phyloP scores from a whole-genome alignment of 1,140 invertebrate species.

The Bombus superbus region DNA sequence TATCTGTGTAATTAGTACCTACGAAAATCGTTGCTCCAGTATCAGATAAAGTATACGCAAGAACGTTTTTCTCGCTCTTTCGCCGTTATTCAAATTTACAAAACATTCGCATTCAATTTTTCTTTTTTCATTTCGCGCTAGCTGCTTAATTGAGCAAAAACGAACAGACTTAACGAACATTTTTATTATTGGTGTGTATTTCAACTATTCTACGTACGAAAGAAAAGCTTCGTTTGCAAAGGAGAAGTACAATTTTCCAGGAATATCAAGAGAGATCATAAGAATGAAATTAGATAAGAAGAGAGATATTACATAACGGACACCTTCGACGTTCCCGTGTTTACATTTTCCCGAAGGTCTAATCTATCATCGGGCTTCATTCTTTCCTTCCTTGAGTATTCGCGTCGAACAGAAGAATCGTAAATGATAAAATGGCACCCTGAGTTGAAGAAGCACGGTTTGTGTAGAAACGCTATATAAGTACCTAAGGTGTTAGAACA shows the following conservation, averaged over 20 bases:
- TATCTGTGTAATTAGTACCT: constrained; percentile 67
- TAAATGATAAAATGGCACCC: constrained; percentile 74
- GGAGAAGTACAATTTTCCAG: constrained; percentile 22
- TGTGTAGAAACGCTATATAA: constrained; percentile 44
- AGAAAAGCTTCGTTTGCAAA: constrained; percentile 23
- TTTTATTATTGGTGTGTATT: constrained; percentile 24
- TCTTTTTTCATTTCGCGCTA: constrained; percentile 33
- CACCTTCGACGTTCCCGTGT: not conserved
- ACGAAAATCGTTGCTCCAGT: constrained; percentile 41
- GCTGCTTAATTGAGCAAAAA: constrained; percentile 57
- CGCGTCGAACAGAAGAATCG: constrained; percentile 32
- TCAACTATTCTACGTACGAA: constrained; percentile 33
- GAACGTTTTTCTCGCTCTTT: constrained; percentile 32
- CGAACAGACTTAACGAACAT: constrained; percentile 24
- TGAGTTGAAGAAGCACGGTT: constrained; percentile 79
- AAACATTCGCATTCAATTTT: constrained; percentile 37
- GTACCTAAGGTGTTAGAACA: constrained; percentile 29
- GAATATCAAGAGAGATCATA: constrained; percentile 27
- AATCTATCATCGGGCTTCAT: constrained; percentile 18
- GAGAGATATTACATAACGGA: constrained; percentile 5
- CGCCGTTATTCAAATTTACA: constrained; percentile 16
- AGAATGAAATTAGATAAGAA: not conserved
- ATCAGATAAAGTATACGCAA: constrained; percentile 33
- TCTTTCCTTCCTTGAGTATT: constrained; percentile 32
- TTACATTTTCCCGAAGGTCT: constrained; percentile 12